Conservation (phyloP, 1,140 invertebrate species). For the Varroa destructor region DNA sequence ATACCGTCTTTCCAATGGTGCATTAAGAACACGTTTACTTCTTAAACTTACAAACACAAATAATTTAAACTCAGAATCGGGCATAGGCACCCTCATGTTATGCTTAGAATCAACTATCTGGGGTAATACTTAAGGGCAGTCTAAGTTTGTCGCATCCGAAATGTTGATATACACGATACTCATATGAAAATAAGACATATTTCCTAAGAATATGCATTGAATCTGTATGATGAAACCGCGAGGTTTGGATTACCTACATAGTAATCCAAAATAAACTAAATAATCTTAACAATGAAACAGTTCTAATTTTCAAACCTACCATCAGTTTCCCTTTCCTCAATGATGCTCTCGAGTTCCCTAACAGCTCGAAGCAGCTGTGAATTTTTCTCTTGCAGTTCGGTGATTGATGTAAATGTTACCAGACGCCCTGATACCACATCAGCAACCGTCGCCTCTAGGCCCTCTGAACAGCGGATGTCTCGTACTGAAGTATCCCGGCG, state of each 20-base stretch:
- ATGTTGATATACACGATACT: background rate
- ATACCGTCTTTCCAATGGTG: too few species aligned
- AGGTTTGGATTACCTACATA: too few species aligned
- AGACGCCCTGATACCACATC: background rate
- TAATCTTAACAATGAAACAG: too few species aligned
- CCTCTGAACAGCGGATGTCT: background rate
- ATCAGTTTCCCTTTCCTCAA: slow-evolving; percentile 10
- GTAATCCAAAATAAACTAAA: too few species aligned
- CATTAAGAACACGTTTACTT: too few species aligned
- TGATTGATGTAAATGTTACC: slow-evolving; percentile 19
- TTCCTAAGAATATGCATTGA: background rate
- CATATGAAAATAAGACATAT: background rate
- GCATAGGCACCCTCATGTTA: too few species aligned
- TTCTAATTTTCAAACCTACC: background rate
- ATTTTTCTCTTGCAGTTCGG: slow-evolving; percentile 14
- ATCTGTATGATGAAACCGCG: too few species aligned
- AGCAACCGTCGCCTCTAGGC: background rate
- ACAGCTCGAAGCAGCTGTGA: slow-evolving; percentile 4
- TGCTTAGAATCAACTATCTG: too few species aligned
- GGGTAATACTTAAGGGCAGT: background rate
- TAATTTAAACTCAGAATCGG: too few species aligned
- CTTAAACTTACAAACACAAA: too few species aligned
- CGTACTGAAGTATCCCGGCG: background rate
- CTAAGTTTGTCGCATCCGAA: slow-evolving; percentile 3
- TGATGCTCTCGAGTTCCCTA: slow-evolving; percentile 24